Percentiles rank a stretch among this genome's conserved stretches.
phyloP scores from a whole-genome alignment of 1,140 invertebrate species.

The Eurytemora carolleeae region DNA sequence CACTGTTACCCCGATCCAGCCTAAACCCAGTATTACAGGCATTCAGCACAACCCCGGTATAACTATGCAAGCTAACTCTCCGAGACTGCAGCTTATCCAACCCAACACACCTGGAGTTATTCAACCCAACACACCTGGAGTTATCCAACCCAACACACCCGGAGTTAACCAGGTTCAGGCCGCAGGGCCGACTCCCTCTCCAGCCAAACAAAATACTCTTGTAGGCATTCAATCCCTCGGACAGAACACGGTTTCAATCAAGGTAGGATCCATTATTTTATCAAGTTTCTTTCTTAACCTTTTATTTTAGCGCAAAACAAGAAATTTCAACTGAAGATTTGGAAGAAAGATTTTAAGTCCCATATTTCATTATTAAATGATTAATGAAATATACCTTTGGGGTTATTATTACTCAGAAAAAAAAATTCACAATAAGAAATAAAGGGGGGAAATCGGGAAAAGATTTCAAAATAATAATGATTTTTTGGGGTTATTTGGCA shows the following conservation, averaged over 20 bases:
- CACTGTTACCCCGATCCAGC: neutral
- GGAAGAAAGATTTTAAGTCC: too few species aligned
- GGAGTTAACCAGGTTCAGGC: constrained; percentile 16
- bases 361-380: too few species aligned
- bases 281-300: too few species aligned
- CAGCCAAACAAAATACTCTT: neutral
- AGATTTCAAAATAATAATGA: too few species aligned
- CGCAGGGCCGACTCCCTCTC: constrained; percentile 12
- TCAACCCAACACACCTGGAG: neutral
- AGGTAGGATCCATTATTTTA: too few species aligned
- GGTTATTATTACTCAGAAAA: too few species aligned
- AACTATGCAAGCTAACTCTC: neutral
- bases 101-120: neutral
- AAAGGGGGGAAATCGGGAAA: too few species aligned
- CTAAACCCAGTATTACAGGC: neutral
- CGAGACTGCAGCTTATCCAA: neutral
- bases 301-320: too few species aligned
- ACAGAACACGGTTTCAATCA: constrained; percentile 9
- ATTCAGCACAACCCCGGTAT: neutral
- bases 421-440: too few species aligned
- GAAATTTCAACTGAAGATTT: too few species aligned
- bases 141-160: neutral
- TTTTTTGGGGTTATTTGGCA: too few species aligned
- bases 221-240: constrained; percentile 12
- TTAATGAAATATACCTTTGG: too few species aligned